Evolutionary conservation across 2,797 vertebrate genomes (phyloP), one percentile per base, ranked within the genome.

Genomic region (Kryptopterus vitreolus): DNA sequence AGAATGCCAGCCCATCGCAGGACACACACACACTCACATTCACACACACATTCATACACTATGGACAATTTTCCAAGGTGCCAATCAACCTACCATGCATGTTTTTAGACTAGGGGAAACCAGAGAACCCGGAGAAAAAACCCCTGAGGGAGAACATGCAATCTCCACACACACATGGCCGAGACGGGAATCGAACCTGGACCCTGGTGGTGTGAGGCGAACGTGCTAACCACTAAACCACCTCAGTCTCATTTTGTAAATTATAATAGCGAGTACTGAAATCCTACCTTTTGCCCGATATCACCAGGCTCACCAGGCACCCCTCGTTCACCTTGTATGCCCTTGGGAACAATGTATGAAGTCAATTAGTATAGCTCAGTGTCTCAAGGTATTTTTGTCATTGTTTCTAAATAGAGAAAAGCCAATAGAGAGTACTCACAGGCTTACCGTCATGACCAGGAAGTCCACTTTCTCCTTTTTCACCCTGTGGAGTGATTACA

Each of bases 361-460:
- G 11, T 31, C 16, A 82, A 57, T 18, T 29, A 29, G 50, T 20
- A n/a, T 58, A 38, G 6, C 26, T n/a, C 0, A 8, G 0, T 26
- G 3, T 6, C 1, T 61, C 15, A 53, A 15, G 18, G 8, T 53
- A 43, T 38, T 35, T 59, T 11, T n/a, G 4, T 76, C 26, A 24
- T 38, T 52, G n/a, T 24, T 46, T 20, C 20, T n/a, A 26, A 35
- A 53, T 46, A 7, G 58, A 22, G 53, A 58, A 38, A 33, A 82
- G 50, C 57, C 71, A 76, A 12, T 0, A 68, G 53, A 81, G 22
- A 83, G 55, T 85, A 94, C 94, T 94, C 90, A 95, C 94, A 90
- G 91, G 90, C 86, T 93, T 93, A 83, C 93, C 94, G 68, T 92
- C 92, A 66, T 88, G 88, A 75, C 94, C 94, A 20, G 92, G 91